Evolutionary conservation across 2,113 vertebrate species (phyloP).

Genomic region (Eulemur macaco): DNA sequence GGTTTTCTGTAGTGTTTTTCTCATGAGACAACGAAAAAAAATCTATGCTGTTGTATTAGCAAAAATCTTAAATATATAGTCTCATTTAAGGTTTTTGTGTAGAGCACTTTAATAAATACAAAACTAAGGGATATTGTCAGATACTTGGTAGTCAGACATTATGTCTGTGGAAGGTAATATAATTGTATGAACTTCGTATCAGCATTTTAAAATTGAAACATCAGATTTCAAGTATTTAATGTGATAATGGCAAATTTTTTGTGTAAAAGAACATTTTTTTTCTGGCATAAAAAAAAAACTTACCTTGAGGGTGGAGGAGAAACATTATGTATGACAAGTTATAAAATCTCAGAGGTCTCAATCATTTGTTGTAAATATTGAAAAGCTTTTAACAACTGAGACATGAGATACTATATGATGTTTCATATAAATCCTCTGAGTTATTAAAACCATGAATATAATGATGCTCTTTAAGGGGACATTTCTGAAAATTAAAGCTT

Average conservation of each 20-base stretch:
- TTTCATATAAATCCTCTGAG: not conserved
- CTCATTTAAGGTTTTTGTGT: slow-evolving; percentile 2
- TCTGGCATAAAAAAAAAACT: not conserved
- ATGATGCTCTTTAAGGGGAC: not conserved
- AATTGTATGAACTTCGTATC: not conserved
- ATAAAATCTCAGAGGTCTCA: not conserved
- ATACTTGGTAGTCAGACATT: not conserved
- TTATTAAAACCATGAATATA: not conserved
- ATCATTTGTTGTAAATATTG: not conserved
- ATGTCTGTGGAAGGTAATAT: not conserved
- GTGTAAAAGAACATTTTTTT: not conserved
- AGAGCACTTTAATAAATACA: not conserved
- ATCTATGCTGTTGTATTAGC: not conserved
- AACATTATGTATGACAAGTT: not conserved
- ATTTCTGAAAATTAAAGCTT: slow-evolving; percentile 6
- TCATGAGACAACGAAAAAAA: not conserved
- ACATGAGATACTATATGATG: not conserved
- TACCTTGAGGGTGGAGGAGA: not conserved
- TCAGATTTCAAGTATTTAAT: not conserved
- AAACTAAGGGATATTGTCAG: not conserved
- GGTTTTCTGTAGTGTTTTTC: not conserved
- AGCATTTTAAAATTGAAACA: slow-evolving; percentile 16
- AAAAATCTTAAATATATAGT: not conserved
- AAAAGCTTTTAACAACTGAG: not conserved
- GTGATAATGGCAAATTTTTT: not conserved